These are phyloP conservation scores for Phlogophora meticulosa DNA, from an alignment of 2,888 invertebrate genomes.

Conservation along the genomic window DNA sequence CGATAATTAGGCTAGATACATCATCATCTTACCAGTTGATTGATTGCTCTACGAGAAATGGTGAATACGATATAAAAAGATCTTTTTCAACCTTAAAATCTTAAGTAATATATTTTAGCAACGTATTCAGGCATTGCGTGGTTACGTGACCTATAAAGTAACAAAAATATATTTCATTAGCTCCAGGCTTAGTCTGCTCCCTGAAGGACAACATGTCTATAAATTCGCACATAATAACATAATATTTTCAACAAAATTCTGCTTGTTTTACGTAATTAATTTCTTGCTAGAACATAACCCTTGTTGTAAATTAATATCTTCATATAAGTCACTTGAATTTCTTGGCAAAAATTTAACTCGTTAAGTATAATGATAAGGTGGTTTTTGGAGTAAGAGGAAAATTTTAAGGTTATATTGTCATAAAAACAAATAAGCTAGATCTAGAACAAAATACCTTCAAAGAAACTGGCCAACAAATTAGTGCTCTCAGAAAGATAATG, in stretches of 20 bases:
- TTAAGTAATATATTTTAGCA: not conserved
- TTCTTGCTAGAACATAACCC: conserved; percentile 48
- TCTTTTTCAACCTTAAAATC: not conserved
- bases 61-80: not conserved
- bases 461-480: not conserved
- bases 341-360: conserved; percentile 31
- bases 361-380: not conserved
- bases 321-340: conserved; percentile 32
- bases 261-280: conserved; percentile 48
- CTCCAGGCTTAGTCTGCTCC: conserved; percentile 31
- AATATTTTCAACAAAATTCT: conserved; percentile 45
- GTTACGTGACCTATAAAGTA: conserved; percentile 22
- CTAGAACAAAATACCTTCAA: not conserved
- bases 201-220: conserved; percentile 39
- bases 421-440: conserved; percentile 14
- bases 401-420: conserved; percentile 1
- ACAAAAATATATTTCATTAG: conserved; percentile 19
- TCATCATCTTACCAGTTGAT: not conserved
- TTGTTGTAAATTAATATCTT: conserved; percentile 28
- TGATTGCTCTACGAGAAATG: not conserved
- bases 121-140: conserved; percentile 3
- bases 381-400: not conserved
- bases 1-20: not conserved
- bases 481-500: not conserved
- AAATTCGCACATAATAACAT: conserved; percentile 38